phyloP scores from a whole-genome alignment of 2,888 invertebrate genomes.

The Cephus runcator region DNA sequence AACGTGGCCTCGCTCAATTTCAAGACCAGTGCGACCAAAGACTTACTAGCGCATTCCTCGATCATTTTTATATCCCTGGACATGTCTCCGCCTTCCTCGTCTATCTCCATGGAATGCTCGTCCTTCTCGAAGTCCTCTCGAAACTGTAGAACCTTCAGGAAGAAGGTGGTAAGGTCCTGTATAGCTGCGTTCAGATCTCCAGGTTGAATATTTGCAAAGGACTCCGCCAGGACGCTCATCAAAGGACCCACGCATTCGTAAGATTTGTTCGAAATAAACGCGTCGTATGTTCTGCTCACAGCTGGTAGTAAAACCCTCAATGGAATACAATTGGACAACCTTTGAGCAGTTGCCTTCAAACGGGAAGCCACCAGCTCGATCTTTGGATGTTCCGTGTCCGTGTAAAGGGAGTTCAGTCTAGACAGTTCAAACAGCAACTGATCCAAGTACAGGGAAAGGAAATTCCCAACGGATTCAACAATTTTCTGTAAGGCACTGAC shows the following conservation, averaged over 20 bases:
- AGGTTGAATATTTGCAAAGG: slow-evolving; percentile 73
- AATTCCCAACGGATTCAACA: slow-evolving; percentile 82
- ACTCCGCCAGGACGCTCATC: slow-evolving; percentile 81
- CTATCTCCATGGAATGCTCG: slow-evolving; percentile 47
- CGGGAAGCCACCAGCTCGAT: slow-evolving; percentile 68
- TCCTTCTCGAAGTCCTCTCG: slow-evolving; percentile 66
- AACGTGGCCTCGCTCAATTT: slow-evolving; percentile 92
- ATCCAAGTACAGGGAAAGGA: slow-evolving; percentile 86
- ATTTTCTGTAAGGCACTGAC: slow-evolving; percentile 85
- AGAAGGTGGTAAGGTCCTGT: slow-evolving; percentile 78
- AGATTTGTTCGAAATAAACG: slow-evolving; percentile 70
- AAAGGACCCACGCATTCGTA: slow-evolving; percentile 75
- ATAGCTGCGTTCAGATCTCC: slow-evolving; percentile 75
- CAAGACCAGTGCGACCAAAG: slow-evolving; percentile 82
- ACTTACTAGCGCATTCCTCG: slow-evolving; percentile 80
- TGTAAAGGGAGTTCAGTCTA: slow-evolving; percentile 64
- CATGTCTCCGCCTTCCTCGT: slow-evolving; percentile 54
- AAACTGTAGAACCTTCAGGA: slow-evolving; percentile 78
- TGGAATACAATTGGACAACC: slow-evolving; percentile 76
- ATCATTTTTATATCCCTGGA: slow-evolving; percentile 69
- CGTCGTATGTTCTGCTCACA: slow-evolving; percentile 74
- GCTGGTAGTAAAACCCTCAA: slow-evolving; percentile 82
- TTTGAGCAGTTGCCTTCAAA: slow-evolving; percentile 73
- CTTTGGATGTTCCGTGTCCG: slow-evolving; percentile 55
- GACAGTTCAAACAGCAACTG: slow-evolving; percentile 76